Evolutionary conservation across 2,113 vertebrate genomes (phyloP), one percentile per base, ranked within the genome.

Genomic region (Thalassarche chlororhynchos): DNA sequence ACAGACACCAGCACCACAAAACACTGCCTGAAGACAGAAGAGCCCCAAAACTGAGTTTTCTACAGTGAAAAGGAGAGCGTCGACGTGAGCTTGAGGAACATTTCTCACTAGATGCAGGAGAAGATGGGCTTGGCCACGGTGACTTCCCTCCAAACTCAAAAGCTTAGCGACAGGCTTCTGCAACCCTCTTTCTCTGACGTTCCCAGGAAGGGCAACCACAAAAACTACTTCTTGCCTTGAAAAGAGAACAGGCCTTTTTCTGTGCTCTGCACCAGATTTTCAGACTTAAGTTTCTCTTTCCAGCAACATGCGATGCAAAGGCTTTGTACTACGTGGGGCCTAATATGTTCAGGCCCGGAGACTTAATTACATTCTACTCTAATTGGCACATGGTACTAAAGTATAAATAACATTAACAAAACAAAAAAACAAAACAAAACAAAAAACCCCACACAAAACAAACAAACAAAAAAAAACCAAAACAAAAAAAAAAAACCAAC

Each of bases 361-460:
- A 91, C 82, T 75, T 96, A 90, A 96, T 78, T 86, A 89, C 83
- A 78, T 46, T 70, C 78, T 86, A 49, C 20, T 88, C 24, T 87
- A 96, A 96, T 55, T 87, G 68, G 42, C 62, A 91, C 38, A 17
- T 10, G 13, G 58, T 40, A 89, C 44, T 84, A n/a, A 84, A 84
- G 70, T 66, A 92, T 76, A 91, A 97, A 94, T 76, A 90, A 76
- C 40, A 94, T 76, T 62, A 94, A 74, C 31, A 42, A 19, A 46
- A 85, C 68, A 90, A 90, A 34, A 62, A 40, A 36, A 8, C 26
- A n/a, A n/a, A n/a, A n/a, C 38, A 38, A 38, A 94, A 74, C 31
- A 36, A 19, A 46, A 85, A 71, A 90, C n/a, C n/a, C n/a, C n/a
- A n/a, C n/a, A n/a, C n/a, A n/a, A n/a, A n/a, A n/a, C n/a, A n/a